Base-by-base conservation (phyloP, 2,797 vertebrate species). In the Amblyopsis hoosieri region DNA sequence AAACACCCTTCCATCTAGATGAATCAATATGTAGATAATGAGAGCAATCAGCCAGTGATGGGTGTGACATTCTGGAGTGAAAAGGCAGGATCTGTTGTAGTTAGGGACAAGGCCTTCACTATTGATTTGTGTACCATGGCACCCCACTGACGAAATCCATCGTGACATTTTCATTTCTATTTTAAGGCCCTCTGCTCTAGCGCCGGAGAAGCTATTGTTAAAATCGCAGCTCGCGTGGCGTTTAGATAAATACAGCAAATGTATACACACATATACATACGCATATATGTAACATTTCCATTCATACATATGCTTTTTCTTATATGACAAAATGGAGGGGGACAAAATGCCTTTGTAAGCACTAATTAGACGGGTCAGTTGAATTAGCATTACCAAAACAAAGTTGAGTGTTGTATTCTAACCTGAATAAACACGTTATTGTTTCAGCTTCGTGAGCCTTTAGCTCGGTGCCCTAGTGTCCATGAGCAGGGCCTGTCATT, bases 1-100 rank as follows among this genome's bases (percentile, higher is more conserved):
- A 84, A 90, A 88, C 81, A 78, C 72, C 65, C 71, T 46, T 73
- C 83, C 82, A 74, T 89, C 86, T 70, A 63, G 54, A 72, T 70
- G 83, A 90, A 91, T 92, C 92, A 86, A 93, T 93, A 79, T 76
- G 78, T 78, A 83, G 87, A 89, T 92, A 92, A 91, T 91, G 87
- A 91, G 86, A 83, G 87, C 85, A 90, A 91, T 93, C 84, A 89
- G 64, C 82, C 83, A 17, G 71, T 83, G 90, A 89, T 86, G 82
- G 86, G 68, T 75, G 67, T 88, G 89, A 89, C 87, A 89, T 91
- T 89, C 82, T 82, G 86, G 78, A 82, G 83, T 79, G 72, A 81
- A 85, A 83, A 81, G 83, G 79, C 87, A 87, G 84, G 78, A 78
- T 86, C 82, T 81, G 69, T 75, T 85, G 77, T 71, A 76, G 78